Percentiles rank a stretch among this genome's conserved stretches.
phyloP scores from a whole-genome alignment of 2,797 vertebrate species.

The Oryzias sinensis region DNA sequence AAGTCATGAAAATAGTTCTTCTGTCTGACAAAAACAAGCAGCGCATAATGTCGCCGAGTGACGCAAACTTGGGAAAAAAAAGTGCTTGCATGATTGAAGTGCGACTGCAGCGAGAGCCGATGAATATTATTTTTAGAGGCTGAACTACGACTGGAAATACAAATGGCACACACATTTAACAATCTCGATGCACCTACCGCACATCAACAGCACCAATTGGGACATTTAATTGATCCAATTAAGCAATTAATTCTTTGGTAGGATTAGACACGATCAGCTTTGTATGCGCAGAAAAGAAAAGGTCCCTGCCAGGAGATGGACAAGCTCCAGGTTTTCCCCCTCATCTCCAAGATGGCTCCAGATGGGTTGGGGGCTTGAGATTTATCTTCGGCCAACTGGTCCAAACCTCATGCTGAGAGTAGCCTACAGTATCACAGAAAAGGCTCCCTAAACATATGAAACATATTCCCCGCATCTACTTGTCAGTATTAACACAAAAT shows the following conservation, averaged over 20 bases:
- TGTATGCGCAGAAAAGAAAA: conserved; percentile 41
- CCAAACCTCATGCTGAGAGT: conserved; percentile 58
- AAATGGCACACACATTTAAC: not conserved
- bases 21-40: conserved; percentile 75
- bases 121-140: conserved; percentile 23
- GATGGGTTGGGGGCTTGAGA: conserved; percentile 69
- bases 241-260: conserved; percentile 71
- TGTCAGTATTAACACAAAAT: conserved; percentile 25
- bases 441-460: conserved; percentile 24
- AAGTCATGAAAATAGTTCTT: conserved; percentile 80
- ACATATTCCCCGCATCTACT: conserved; percentile 5
- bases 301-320: conserved; percentile 68
- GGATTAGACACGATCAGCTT: conserved; percentile 68
- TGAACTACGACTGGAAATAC: conserved; percentile 17
- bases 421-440: conserved; percentile 49
- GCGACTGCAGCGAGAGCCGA: conserved; percentile 40
- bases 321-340: conserved; percentile 67
- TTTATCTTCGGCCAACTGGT: conserved; percentile 67
- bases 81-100: conserved; percentile 48
- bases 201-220: conserved; percentile 58
- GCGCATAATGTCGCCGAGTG: conserved; percentile 56
- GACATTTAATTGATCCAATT: conserved; percentile 75
- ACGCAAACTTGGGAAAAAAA: conserved; percentile 41
- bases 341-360: conserved; percentile 69
- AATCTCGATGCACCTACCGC: conserved; percentile 45